A percentile compares a stretch with the other conserved stretches of the same genome.
These are phyloP conservation scores for Nasua narica DNA, from an alignment of 2,797 vertebrate species.

Conservation along the genomic window DNA sequence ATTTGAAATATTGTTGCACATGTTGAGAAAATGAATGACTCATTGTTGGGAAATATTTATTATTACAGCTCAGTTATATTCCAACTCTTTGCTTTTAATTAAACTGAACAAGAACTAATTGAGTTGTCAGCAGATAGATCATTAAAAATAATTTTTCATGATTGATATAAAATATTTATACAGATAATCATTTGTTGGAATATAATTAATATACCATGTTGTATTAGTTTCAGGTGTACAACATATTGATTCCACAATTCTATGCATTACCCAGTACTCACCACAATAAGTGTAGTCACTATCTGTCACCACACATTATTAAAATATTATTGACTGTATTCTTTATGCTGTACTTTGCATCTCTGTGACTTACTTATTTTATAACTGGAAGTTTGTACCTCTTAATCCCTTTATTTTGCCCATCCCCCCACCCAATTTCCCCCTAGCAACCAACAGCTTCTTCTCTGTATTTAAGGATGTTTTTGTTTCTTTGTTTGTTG, in stretches of 20 bases:
- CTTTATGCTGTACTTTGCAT: background rate
- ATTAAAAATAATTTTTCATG: conserved; percentile 28
- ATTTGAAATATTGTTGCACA: background rate
- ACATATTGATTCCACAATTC: background rate
- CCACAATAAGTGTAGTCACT: background rate
- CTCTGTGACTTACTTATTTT: background rate
- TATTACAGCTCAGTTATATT: background rate
- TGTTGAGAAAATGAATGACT: conserved; percentile 3
- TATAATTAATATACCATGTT: background rate
- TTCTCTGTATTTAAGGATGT: background rate
- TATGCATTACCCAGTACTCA: background rate
- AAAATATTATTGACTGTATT: background rate
- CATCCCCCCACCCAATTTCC: background rate
- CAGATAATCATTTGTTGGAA: background rate
- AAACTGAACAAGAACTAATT: background rate
- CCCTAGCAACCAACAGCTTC: background rate
- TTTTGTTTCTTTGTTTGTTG: background rate
- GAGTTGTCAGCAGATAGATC: background rate
- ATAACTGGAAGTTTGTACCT: background rate
- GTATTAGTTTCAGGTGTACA: background rate
- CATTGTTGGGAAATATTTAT: background rate
- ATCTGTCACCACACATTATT: background rate
- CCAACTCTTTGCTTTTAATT: conserved; percentile 19
- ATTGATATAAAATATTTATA: conserved; percentile 9
- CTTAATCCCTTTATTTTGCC: background rate